Base-by-base conservation (phyloP, 2,113 vertebrate species). In the Alosa alosa region DNA sequence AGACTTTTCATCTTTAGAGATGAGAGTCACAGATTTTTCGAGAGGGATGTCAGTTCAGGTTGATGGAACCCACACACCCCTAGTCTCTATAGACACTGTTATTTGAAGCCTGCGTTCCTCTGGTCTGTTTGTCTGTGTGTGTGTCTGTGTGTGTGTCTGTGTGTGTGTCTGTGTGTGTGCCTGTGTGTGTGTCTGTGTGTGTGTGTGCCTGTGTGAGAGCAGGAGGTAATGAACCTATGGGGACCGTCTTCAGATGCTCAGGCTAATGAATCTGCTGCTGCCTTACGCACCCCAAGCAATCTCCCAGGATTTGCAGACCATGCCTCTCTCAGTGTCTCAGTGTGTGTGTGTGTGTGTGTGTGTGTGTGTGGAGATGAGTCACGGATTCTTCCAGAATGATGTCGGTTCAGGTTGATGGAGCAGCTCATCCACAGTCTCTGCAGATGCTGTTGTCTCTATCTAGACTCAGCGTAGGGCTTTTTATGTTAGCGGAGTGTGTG, bases 41-140 rank as follows among this genome's bases (percentile, higher is more conserved):
- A 31, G 64, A 72, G n/a, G n/a, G 64, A 72, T 31, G n/a, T 31
- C 64, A 72, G n/a, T 72, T 72, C 64, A 72, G 64, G 64, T 72
- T 72, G 64, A 72, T 31, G n/a, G 25, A 72, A 25, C 64, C 10
- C 25, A 31, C 64, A 36, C n/a, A 72, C 64, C 64, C 64, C 2
- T 25, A 11, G n/a, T 72, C 64, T 72, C 64, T 36, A 25, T 72
- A 72, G 64, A 72, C 64, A 3, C 25, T 72, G n/a, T 72, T 72
- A 31, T 31, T 72, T 72, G 6, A 72, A 72, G 64, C n/a, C 64
- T 31, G 64, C n/a, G 25, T 11, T 25, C 1, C 64, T 72, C 64
- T 72, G 9, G n/a, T 72, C 64, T 31, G 25, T 72, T 72, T 72
- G 10, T 72, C 6, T 72, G 64, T 25, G n/a, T 72, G 64, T 72